A percentile compares a stretch with the other conserved stretches of the same genome.
Conservation (phyloP, 2,888 invertebrate species). For the Urechis unicinctus region DNA sequence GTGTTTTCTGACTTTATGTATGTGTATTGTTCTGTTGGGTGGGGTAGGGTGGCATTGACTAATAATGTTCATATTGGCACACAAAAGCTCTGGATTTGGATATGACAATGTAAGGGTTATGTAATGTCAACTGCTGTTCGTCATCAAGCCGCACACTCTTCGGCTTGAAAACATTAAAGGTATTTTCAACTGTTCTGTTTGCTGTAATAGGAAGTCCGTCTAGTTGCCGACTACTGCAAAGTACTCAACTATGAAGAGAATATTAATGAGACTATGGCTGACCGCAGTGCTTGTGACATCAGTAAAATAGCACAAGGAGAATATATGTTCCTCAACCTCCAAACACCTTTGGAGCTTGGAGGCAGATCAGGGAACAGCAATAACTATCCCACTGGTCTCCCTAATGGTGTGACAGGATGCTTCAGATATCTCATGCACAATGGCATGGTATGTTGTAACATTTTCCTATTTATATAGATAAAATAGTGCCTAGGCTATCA, state of each 20-base stretch:
- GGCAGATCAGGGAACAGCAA: constrained; percentile 52
- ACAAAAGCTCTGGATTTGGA: too few relatives aligned
- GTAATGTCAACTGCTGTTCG: too few relatives aligned
- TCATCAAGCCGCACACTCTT: too few relatives aligned
- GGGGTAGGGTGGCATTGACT: too few relatives aligned
- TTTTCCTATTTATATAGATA: constrained; percentile 74
- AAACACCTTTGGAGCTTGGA: constrained; percentile 89
- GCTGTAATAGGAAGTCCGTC: constrained; percentile 63
- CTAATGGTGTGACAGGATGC: constrained; percentile 85
- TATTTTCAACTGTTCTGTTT: neutral
- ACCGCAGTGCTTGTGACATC: constrained; percentile 83
- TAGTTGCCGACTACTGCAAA: constrained; percentile 88
- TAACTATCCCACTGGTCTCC: constrained; percentile 5
- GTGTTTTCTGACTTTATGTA: too few relatives aligned
- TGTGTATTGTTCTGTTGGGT: too few relatives aligned
- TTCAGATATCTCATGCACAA: constrained; percentile 92
- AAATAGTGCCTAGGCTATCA: too few relatives aligned
- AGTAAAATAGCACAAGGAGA: constrained; percentile 83
- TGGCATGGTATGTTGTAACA: constrained; percentile 55
- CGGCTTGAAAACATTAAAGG: neutral
- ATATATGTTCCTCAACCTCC: constrained; percentile 91
- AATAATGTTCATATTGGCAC: too few relatives aligned
- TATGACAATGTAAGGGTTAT: too few relatives aligned
- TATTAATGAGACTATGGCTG: constrained; percentile 68
- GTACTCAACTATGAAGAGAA: constrained; percentile 70